Conservation (phyloP, 2,797 vertebrate species). For the Mormyrops boulengeri region DNA sequence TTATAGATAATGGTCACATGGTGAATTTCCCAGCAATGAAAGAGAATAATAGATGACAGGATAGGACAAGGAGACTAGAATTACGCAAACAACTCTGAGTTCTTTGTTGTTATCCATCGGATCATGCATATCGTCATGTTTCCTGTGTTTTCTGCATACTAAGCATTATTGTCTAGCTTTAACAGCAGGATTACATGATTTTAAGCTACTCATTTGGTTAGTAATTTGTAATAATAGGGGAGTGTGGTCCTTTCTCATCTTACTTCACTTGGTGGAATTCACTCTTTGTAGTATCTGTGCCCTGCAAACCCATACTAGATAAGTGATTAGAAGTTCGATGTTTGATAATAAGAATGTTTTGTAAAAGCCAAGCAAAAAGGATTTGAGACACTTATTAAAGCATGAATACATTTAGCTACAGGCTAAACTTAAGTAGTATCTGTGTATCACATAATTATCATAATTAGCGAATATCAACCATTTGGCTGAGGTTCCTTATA, state of each 20-base stretch:
- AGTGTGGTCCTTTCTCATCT: background rate
- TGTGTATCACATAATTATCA: background rate
- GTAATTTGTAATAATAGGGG: background rate
- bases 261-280: background rate
- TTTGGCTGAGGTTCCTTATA: background rate
- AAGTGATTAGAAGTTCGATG: background rate
- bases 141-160: background rate
- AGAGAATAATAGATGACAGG: background rate
- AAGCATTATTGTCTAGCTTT: background rate
- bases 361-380: background rate
- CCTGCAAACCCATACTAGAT: background rate
- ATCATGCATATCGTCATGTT: background rate
- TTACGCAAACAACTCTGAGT: background rate
- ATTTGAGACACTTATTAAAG: background rate
- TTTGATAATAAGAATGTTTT: background rate
- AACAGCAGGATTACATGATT: background rate
- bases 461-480: background rate
- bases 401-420: background rate
- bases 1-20: background rate
- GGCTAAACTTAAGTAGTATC: background rate
- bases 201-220: background rate
- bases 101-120: background rate
- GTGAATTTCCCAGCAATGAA: background rate
- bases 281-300: background rate
- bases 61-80: background rate